Percentiles rank a stretch among this genome's conserved stretches.
These are phyloP conservation scores for Lophochroa leadbeateri DNA, from an alignment of 2,113 vertebrate species.

Conservation along the genomic window DNA sequence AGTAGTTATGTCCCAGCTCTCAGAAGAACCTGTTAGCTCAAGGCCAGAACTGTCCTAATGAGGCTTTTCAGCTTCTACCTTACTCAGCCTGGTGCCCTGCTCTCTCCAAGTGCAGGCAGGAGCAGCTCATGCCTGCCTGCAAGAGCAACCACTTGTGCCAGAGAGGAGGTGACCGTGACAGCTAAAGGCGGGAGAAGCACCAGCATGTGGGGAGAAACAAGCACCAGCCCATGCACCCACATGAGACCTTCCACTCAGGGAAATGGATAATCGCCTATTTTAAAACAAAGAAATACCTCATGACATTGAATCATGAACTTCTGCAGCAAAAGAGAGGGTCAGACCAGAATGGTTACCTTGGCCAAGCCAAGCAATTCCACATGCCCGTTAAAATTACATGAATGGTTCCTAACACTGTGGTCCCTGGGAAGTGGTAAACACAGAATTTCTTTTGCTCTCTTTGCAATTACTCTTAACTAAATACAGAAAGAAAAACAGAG, in stretches of 20 bases:
- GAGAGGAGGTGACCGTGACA: not conserved
- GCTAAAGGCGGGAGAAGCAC: accelerated
- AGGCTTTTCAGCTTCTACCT: not conserved
- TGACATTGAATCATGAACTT: not conserved
- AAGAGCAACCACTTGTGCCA: not conserved
- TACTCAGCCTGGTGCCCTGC: not conserved
- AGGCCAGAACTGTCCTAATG: not conserved
- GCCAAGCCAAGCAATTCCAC: not conserved
- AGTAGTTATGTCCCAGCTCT: not conserved
- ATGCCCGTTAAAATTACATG: accelerated
- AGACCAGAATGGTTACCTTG: not conserved
- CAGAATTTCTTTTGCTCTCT: not conserved
- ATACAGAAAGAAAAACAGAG: not conserved
- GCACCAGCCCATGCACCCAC: accelerated
- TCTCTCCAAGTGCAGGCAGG: accelerated
- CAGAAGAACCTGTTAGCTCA: not conserved
- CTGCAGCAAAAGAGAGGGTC: not conserved
- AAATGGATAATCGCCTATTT: not conserved
- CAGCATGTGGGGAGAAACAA: not conserved
- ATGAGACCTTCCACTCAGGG: not conserved
- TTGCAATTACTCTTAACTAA: not conserved
- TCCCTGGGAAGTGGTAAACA: not conserved
- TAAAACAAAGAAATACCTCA: not conserved
- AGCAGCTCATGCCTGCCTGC: not conserved
- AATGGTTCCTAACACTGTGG: not conserved